These are phyloP conservation scores for Uria aalge DNA, from an alignment of 2,113 vertebrate genomes.

Conservation along the genomic window DNA sequence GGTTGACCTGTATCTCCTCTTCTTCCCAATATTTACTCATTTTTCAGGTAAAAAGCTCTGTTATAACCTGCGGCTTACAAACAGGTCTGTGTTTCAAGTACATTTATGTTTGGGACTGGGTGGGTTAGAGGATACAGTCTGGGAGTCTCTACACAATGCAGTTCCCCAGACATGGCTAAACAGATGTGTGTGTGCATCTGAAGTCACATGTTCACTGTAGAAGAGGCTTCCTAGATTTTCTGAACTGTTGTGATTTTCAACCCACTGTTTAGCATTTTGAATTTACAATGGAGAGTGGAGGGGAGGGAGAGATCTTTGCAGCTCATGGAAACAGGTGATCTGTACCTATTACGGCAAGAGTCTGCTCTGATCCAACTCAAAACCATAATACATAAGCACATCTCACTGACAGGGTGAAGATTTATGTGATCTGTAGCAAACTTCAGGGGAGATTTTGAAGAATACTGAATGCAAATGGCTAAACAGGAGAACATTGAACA, in stretches of 20 bases:
- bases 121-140: neutral
- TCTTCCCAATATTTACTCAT: neutral
- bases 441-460: neutral
- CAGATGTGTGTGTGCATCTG: neutral
- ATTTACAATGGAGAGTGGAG: neutral
- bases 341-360: neutral
- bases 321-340: neutral
- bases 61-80: neutral
- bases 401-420: neutral
- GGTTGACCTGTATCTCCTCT: neutral
- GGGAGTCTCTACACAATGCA: neutral
- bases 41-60: neutral
- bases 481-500: neutral
- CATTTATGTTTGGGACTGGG: neutral
- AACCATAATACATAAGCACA: neutral
- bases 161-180: neutral
- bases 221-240: constrained; percentile 5
- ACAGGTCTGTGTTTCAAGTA: neutral
- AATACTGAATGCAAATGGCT: neutral
- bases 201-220: neutral
- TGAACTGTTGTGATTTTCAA: neutral
- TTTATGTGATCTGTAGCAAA: neutral
- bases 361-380: neutral
- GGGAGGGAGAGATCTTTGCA: neutral
- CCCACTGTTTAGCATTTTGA: neutral